Evolutionary conservation across 2,113 vertebrate genomes (phyloP), one percentile per base, ranked within the genome.

Genomic region (Gallinago media): DNA sequence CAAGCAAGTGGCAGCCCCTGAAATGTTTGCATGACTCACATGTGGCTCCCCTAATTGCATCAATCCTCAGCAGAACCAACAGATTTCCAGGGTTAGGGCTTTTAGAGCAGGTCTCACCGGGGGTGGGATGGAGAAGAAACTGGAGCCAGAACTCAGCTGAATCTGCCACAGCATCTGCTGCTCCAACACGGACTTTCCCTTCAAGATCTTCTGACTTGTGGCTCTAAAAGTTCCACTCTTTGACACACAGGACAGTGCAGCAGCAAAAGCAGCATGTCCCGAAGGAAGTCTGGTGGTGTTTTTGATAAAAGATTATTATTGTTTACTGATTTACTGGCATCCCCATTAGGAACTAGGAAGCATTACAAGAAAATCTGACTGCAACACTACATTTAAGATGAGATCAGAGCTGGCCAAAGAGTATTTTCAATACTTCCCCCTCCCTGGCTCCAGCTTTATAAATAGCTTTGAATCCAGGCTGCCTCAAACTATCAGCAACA

Each of bases 21-120:
- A 94, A 85, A 47, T 7, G 22, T 63, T 59, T 71, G 13, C 32
- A 20, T 4, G 5, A 10, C 42, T 78, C 56, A 46, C 8, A 31
- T 6, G 17, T 3, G 17, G 42, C 32, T 86, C 2, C 0, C 29
- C 66, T 88, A 68, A 56, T 21, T 8, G 6, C 23, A 56, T 36
- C 32, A 54, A 42, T 47, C 61, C 31, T 67, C 5, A 6, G 22
- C 62, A 89, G 52, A 71, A 54, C 11, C 34, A 67, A 50, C 2
- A 47, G 65, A 66, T 8, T 77, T 26, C 40, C 46, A 46, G 4
- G 13, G 17, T 76, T 42, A 36, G 12, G 68, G 50, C 21, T 56
- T 38, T 54, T 42, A 50, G 23, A 36, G 38, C 19, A 32, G 2
- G 0, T 38, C 44, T 92, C 25, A 1, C 1, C 1, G 4, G 2